A percentile compares a stretch with the other conserved stretches of the same genome.
Conservation (phyloP, 1,140 invertebrate species). For the Sycophaga agraensis region DNA sequence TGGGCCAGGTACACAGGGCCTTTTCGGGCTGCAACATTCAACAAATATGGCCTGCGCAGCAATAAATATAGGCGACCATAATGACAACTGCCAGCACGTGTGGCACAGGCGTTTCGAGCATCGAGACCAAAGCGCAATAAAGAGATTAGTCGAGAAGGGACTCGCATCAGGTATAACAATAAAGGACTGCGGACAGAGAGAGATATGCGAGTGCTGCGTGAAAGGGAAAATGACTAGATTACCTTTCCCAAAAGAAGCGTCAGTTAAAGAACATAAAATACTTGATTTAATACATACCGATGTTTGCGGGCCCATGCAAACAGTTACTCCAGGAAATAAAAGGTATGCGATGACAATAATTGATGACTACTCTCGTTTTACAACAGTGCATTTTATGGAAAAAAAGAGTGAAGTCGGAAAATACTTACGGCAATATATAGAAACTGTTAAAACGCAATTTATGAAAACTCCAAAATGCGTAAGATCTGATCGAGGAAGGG, state of each 20-base stretch:
- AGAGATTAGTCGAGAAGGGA: not conserved
- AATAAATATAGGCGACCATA: not conserved
- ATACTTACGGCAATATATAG: no score
- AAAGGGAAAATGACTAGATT: not conserved
- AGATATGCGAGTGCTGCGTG: slow-evolving; percentile 27
- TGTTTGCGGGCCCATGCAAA: not conserved
- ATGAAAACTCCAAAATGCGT: not conserved
- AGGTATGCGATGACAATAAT: not conserved
- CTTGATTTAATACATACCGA: not conserved
- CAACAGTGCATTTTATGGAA: not conserved
- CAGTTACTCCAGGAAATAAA: not conserved
- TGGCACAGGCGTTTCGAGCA: slow-evolving; percentile 14
- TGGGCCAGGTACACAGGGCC: not conserved
- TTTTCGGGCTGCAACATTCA: not conserved
- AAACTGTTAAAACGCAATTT: not conserved
- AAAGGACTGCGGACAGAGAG: not conserved
- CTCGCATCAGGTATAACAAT: slow-evolving; percentile 1
- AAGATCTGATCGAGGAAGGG: not conserved
- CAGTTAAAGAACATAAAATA: not conserved
- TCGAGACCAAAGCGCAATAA: not conserved
- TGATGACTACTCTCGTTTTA: not conserved
- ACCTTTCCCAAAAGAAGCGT: not conserved
- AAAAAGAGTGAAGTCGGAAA: no score
- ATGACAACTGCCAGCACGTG: slow-evolving; percentile 11
- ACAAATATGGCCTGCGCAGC: not conserved